These are phyloP conservation scores for Urocolius indicus DNA, from an alignment of 2,113 vertebrate genomes.

Conservation along the genomic window DNA sequence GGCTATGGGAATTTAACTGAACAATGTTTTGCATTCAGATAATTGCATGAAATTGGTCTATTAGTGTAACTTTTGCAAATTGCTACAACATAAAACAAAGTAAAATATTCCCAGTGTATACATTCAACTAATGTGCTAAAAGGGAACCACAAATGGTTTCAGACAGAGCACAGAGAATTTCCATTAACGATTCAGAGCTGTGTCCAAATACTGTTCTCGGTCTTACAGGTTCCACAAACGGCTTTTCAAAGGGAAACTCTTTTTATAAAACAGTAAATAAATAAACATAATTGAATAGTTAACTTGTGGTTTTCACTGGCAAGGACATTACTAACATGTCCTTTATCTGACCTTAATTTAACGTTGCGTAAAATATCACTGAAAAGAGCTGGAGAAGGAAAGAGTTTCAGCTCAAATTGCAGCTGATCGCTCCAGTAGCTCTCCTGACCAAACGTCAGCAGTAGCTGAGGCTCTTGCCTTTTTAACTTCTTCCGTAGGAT, in stretches of 20 bases:
- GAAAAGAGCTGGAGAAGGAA: slow-evolving; percentile 27
- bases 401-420: not conserved
- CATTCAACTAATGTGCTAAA: slow-evolving; percentile 14
- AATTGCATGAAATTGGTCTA: slow-evolving; percentile 58
- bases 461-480: not conserved
- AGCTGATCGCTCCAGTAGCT: not conserved
- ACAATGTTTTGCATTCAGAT: slow-evolving; percentile 56
- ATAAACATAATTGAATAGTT: slow-evolving; percentile 24
- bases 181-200: not conserved
- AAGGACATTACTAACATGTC: not conserved
- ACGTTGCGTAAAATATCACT: not conserved
- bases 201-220: not conserved
- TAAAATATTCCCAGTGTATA: slow-evolving; percentile 43
- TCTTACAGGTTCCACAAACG: slow-evolving; percentile 13
- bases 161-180: not conserved
- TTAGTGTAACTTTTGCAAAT: slow-evolving; percentile 50
- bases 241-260: slow-evolving; percentile 16
- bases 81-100: slow-evolving; percentile 40
- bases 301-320: slow-evolving; percentile 17
- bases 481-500: not conserved
- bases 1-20: slow-evolving; percentile 22
- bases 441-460: not conserved
- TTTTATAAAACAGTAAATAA: slow-evolving; percentile 32
- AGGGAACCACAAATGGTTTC: not conserved
- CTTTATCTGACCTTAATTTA: slow-evolving; percentile 59